Evolutionary conservation across 2,797 vertebrate species (phyloP).

Genomic region (Chloroceryle inda): DNA sequence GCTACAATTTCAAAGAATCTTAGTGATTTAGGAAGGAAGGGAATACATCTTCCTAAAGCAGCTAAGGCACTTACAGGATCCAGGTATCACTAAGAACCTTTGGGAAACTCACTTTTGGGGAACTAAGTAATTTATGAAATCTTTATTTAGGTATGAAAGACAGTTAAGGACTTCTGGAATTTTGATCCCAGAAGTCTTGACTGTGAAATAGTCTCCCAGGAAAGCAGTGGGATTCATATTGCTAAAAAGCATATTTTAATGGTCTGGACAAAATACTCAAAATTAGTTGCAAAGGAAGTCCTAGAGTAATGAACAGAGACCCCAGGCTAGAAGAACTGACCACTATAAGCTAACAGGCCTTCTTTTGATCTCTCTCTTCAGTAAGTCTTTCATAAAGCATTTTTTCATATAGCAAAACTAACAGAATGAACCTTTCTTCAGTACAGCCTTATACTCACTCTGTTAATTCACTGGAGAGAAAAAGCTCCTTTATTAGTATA

Average conservation of each 20-base stretch:
- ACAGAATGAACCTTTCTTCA: slow-evolving; percentile 29
- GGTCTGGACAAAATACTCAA: neutral
- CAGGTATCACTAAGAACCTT: neutral
- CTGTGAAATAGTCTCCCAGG: neutral
- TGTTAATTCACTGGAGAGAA: slow-evolving; percentile 1
- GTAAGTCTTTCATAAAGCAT: neutral
- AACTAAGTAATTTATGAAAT: neutral
- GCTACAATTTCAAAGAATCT: neutral
- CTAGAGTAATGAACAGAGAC: neutral
- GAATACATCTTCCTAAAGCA: neutral
- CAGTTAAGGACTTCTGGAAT: neutral
- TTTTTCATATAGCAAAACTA: slow-evolving; percentile 21
- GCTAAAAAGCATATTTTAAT: neutral
- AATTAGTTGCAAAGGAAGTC: neutral
- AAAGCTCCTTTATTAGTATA: slow-evolving; percentile 50
- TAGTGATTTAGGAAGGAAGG: neutral
- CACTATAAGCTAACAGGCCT: neutral
- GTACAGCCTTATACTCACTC: neutral
- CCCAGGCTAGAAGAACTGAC: neutral
- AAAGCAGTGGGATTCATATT: neutral
- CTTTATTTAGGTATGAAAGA: neutral
- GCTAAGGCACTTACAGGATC: neutral
- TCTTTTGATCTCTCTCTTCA: neutral
- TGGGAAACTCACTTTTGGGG: neutral
- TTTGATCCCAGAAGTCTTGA: neutral